These are phyloP conservation scores for Bubalus kerabau DNA, from an alignment of 2,113 vertebrate genomes.

Conservation along the genomic window DNA sequence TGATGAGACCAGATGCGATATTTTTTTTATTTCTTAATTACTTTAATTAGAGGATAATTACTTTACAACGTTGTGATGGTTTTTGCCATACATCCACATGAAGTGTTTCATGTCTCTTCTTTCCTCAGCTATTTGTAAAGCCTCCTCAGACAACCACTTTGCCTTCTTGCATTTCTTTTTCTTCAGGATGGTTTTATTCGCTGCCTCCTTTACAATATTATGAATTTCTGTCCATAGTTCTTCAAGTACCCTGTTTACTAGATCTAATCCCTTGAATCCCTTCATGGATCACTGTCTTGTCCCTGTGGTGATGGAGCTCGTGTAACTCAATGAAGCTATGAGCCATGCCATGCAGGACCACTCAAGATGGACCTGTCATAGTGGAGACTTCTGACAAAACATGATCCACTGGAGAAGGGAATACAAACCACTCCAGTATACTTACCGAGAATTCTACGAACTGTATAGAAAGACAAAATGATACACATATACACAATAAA, in stretches of 20 bases:
- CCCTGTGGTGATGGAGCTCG: not conserved
- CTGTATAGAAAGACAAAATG: not conserved
- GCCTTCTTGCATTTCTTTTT: not conserved
- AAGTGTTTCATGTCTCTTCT: not conserved
- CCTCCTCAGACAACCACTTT: not conserved
- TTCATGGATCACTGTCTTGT: not conserved
- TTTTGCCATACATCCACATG: not conserved
- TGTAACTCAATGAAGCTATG: not conserved
- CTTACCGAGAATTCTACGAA: not conserved
- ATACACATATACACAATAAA: not conserved
- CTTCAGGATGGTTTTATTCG: accelerated
- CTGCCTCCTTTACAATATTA: not conserved
- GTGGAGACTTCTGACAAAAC: not conserved
- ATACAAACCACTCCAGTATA: not conserved
- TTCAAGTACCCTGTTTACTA: not conserved
- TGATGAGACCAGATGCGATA: not conserved
- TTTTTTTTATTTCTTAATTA: not conserved
- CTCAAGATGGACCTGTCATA: not conserved
- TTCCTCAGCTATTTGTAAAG: not conserved
- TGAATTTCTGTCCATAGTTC: not conserved
- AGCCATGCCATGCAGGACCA: not conserved
- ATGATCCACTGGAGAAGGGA: not conserved
- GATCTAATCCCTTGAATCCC: not conserved
- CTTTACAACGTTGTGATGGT: not conserved
- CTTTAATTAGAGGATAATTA: not conserved